Evolutionary conservation across 1,140 invertebrate species (phyloP).

Genomic region (Dysdera silvatica): DNA sequence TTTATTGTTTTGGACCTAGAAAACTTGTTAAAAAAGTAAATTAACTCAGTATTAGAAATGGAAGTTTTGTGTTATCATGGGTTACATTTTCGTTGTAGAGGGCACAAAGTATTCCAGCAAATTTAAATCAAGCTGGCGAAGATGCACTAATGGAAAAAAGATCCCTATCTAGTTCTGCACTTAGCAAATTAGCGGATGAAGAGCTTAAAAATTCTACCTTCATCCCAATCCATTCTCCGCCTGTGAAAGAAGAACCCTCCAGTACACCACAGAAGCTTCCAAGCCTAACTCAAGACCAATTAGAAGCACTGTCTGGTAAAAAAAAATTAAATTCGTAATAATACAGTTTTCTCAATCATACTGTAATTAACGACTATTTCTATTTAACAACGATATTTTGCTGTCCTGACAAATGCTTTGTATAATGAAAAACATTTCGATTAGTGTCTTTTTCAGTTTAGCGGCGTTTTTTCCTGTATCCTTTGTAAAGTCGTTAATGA

Average conservation of each 20-base stretch:
- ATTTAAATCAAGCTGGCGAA: slow-evolving; percentile 12
- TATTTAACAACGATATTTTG: no score
- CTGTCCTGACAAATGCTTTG: no score
- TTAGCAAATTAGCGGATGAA: slow-evolving; percentile 9
- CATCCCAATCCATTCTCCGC: slow-evolving; percentile 12
- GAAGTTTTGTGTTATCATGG: no score
- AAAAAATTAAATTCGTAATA: neutral
- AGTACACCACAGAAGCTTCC: slow-evolving; percentile 16
- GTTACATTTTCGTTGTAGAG: slow-evolving; percentile 4
- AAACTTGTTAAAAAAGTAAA: no score
- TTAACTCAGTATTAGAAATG: no score
- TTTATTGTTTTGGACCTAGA: no score
- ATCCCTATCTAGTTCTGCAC: slow-evolving; percentile 23
- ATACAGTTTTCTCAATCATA: no score
- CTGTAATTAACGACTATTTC: no score
- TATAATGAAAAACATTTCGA: no score
- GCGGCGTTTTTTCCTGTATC: no score
- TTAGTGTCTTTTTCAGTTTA: no score
- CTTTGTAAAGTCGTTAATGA: no score
- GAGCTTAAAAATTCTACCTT: neutral
- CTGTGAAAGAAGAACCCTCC: slow-evolving; percentile 18
- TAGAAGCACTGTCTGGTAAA: slow-evolving; percentile 26
- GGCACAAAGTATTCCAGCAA: slow-evolving; percentile 19
- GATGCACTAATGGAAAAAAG: slow-evolving; percentile 7
- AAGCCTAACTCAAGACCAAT: slow-evolving; percentile 28